phyloP scores from a whole-genome alignment of 2,113 vertebrate species.

The Cichladusa arquata region DNA sequence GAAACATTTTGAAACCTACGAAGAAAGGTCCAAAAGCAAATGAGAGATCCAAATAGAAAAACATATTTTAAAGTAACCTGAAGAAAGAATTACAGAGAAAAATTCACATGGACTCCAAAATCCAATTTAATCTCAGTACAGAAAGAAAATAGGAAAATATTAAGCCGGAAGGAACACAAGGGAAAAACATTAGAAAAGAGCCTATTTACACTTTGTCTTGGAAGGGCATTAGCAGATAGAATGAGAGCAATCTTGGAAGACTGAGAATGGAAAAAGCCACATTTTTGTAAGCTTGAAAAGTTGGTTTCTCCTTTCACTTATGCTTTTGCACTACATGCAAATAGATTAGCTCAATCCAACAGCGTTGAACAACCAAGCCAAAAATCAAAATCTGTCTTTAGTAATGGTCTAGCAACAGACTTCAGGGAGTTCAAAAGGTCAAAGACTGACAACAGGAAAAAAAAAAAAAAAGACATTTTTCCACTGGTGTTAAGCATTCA shows the following conservation, averaged over 20 bases:
- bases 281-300: background rate
- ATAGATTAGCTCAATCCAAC: background rate
- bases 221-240: background rate
- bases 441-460: background rate
- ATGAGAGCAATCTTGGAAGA: background rate
- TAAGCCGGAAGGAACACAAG: background rate
- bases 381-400: slow-evolving; percentile 1
- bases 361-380: background rate
- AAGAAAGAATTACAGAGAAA: background rate
- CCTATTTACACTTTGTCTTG: background rate
- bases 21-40: background rate
- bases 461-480: background rate
- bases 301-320: background rate
- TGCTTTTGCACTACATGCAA: background rate
- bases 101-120: background rate
- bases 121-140: background rate
- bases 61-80: background rate
- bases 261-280: background rate
- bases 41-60: background rate
- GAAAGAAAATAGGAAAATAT: background rate
- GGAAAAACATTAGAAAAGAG: background rate
- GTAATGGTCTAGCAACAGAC: background rate
- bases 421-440: background rate
- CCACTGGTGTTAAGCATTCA: background rate
- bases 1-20: background rate